phyloP scores from a whole-genome alignment of 1,140 invertebrate genomes.

The Triops cancriformis region DNA sequence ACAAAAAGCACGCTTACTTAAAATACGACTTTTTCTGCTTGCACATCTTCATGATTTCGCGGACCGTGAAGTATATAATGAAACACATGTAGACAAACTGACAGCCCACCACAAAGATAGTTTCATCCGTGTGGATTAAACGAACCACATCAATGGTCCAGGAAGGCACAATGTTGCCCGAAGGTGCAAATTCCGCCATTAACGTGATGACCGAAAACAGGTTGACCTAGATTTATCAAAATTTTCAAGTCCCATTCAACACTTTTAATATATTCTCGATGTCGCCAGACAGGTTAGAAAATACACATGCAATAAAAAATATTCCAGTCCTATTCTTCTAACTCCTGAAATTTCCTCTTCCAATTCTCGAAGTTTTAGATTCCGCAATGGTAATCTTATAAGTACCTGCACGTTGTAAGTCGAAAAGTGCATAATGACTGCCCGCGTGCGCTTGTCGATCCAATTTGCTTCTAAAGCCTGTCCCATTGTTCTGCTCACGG shows the following conservation, averaged over 20 bases:
- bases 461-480: slow-evolving; percentile 41
- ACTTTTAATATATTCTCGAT: no score
- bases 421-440: slow-evolving; percentile 50
- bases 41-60: slow-evolving; percentile 36
- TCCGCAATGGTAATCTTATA: not conserved
- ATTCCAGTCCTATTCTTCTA: no score
- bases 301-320: no score
- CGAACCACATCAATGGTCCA: slow-evolving; percentile 45
- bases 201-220: slow-evolving; percentile 45
- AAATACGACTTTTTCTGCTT: slow-evolving; percentile 37
- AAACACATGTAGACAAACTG: slow-evolving; percentile 41
- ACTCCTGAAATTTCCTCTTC: no score
- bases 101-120: slow-evolving; percentile 38
- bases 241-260: no score
- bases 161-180: slow-evolving; percentile 44
- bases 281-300: no score
- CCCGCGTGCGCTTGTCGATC: slow-evolving; percentile 48
- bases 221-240: slow-evolving; percentile 37
- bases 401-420: slow-evolving; percentile 47
- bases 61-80: slow-evolving; percentile 45
- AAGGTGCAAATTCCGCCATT: slow-evolving; percentile 45
- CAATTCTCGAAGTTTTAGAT: not conserved
- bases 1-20: not conserved
- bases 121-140: slow-evolving; percentile 37
- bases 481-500: slow-evolving; percentile 37